Evolutionary conservation across 2,888 invertebrate species (phyloP).

Genomic region (Leptothorax acervorum): DNA sequence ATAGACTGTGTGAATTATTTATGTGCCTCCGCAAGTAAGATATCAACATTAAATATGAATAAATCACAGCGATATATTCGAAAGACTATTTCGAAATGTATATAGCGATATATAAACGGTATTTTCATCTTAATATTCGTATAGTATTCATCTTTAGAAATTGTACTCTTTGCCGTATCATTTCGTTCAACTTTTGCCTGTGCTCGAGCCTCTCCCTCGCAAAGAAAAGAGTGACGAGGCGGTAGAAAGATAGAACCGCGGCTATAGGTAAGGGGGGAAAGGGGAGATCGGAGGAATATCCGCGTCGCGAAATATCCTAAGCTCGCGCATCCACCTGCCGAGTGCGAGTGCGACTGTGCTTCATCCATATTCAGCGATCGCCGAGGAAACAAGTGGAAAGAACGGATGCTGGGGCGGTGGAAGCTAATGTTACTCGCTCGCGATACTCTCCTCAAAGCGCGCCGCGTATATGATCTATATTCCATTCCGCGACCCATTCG

Average conservation of each 20-base stretch:
- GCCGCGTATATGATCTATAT: slow-evolving; percentile 49
- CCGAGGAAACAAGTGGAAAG: slow-evolving; percentile 55
- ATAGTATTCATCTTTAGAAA: background rate
- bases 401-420: slow-evolving; percentile 39
- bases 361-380: slow-evolving; percentile 71
- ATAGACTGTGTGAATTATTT: too few relatives aligned
- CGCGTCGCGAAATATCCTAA: slow-evolving; percentile 39
- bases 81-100: too few relatives aligned
- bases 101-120: too few relatives aligned
- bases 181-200: background rate
- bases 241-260: background rate
- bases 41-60: too few relatives aligned
- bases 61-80: too few relatives aligned
- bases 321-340: slow-evolving; percentile 32
- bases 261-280: background rate
- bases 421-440: slow-evolving; percentile 35
- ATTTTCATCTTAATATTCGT: too few relatives aligned
- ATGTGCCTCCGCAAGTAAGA: too few relatives aligned
- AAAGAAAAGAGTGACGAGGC: background rate
- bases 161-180: background rate
- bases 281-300: slow-evolving; percentile 4
- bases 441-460: slow-evolving; percentile 50
- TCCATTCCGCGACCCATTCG: slow-evolving; percentile 13
- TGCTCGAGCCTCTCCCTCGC: background rate
- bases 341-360: slow-evolving; percentile 53